Percentiles rank a stretch among this genome's conserved stretches.
phyloP scores from a whole-genome alignment of 2,888 invertebrate genomes.

The Danaus chrysippus region DNA sequence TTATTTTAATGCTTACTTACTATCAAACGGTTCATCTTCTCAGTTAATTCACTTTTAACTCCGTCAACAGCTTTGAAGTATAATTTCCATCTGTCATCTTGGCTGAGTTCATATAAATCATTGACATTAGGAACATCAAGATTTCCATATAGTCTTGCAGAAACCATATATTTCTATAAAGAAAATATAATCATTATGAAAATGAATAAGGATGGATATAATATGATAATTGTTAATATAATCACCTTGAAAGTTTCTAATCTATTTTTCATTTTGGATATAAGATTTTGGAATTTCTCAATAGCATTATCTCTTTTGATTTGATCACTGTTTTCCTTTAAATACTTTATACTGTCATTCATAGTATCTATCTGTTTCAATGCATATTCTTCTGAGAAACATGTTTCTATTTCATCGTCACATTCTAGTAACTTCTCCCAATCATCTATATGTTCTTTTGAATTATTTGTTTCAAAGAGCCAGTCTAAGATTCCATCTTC shows the following conservation, averaged over 20 bases:
- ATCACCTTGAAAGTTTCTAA: slow-evolving; percentile 33
- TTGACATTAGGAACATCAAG: slow-evolving; percentile 25
- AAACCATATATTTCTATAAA: slow-evolving; percentile 47
- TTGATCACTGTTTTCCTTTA: slow-evolving; percentile 53
- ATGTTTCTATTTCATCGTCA: slow-evolving; percentile 46
- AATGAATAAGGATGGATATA: background rate
- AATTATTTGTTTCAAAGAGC: slow-evolving; percentile 50
- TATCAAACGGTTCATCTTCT: slow-evolving; percentile 52
- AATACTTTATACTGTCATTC: slow-evolving; percentile 53
- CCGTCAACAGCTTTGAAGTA: slow-evolving; percentile 48
- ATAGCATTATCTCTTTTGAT: slow-evolving; percentile 46
- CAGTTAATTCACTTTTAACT: slow-evolving; percentile 47
- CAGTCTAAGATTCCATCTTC: slow-evolving; percentile 57
- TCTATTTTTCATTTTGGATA: slow-evolving; percentile 47
- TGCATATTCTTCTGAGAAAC: slow-evolving; percentile 63
- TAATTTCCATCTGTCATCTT: slow-evolving; percentile 56
- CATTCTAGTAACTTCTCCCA: slow-evolving; percentile 28
- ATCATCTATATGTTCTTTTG: slow-evolving; percentile 35
- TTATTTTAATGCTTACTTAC: slow-evolving; percentile 39
- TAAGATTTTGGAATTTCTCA: slow-evolving; percentile 48
- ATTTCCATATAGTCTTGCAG: background rate
- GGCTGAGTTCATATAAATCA: slow-evolving; percentile 44
- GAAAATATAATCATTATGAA: slow-evolving; percentile 9
- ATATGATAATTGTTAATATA: background rate
- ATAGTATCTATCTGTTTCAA: slow-evolving; percentile 59